Evolutionary conservation across 2,113 vertebrate species (phyloP), one percentile per base, ranked within the genome.

Genomic region (Zapus hudsonius): DNA sequence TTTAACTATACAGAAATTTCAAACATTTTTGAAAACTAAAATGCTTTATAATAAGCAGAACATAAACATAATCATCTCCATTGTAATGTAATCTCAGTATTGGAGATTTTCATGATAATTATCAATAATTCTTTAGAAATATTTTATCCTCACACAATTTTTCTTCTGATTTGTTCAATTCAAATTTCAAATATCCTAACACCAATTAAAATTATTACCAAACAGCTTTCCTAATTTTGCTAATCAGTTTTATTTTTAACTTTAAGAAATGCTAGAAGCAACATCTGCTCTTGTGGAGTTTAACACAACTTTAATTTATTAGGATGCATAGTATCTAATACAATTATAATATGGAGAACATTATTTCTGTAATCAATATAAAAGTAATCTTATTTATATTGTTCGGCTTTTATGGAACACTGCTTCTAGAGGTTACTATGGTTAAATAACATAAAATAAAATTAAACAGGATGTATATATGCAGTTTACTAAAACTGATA

Each of bases 181-280:
- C 44, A 6, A 13, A 42, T n/a, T 61, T 9, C 33, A 11, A 29
- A 22, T 19, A 42, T 44, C 25, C 29, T 63, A 15, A 23, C 19
- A 19, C 9, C 33, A 42, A 31, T 61, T 29, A 63, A 23, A 31
- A 64, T 82, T 64, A 33, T 33, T 40, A 73, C 20, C 47, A 11
- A 69, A n/a, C 69, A 79, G 16, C 5, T 0, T 86, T 87, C 4
- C 2, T 73, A 47, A 38, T 36, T 22, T 0, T 44, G 13, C 15
- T 64, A 3, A n/a, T 23, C 20, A 66, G 17, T 42, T 19, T 15
- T n/a, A 0, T 44, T 5, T 59, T 0, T 38, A n/a, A 3, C 6
- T 36, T 78, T 25, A 40, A 20, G 6, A 84, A 79, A 67, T 42
- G 8, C 5, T 84, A 27, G 10, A 2, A 3, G 31, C 8, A 52